Evolutionary conservation across 2,888 invertebrate species (phyloP).

Genomic region (Tachystola acroxantha): DNA sequence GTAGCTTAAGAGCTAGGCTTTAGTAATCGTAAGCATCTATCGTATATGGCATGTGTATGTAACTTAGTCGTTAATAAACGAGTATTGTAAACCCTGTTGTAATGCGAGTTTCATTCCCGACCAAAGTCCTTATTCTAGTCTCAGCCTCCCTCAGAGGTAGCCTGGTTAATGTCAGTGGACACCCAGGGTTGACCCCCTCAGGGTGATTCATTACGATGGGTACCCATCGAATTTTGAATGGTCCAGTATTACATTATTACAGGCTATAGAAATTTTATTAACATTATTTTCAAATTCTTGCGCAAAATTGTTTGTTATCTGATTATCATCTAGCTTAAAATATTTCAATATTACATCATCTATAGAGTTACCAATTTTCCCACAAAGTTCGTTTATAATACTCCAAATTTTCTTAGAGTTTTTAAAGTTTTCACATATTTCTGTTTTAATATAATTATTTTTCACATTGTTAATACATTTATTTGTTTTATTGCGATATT

Average conservation of each 20-base stretch:
- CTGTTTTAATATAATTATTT: constrained; percentile 7
- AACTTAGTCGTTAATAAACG: too few relatives aligned
- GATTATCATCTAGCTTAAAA: neutral
- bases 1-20: too few relatives aligned
- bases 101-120: too few relatives aligned
- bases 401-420: constrained; percentile 10
- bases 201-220: too few relatives aligned
- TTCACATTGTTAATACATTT: constrained; percentile 7
- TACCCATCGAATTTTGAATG: neutral
- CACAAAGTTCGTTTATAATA: constrained; percentile 9
- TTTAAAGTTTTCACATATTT: constrained; percentile 10
- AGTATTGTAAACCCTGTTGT: too few relatives aligned
- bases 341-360: constrained; percentile 7
- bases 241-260: constrained; percentile 1
- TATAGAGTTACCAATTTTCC: constrained; percentile 7
- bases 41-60: too few relatives aligned
- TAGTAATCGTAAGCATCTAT: too few relatives aligned
- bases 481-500: constrained; percentile 11
- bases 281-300: constrained; percentile 4
- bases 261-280: constrained; percentile 2
- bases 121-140: too few relatives aligned
- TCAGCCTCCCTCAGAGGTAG: too few relatives aligned
- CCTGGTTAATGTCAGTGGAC: too few relatives aligned
- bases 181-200: too few relatives aligned
- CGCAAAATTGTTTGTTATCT: constrained; percentile 5